These are phyloP conservation scores for Macrotus californicus DNA, from an alignment of 2,113 vertebrate genomes.

Conservation along the genomic window DNA sequence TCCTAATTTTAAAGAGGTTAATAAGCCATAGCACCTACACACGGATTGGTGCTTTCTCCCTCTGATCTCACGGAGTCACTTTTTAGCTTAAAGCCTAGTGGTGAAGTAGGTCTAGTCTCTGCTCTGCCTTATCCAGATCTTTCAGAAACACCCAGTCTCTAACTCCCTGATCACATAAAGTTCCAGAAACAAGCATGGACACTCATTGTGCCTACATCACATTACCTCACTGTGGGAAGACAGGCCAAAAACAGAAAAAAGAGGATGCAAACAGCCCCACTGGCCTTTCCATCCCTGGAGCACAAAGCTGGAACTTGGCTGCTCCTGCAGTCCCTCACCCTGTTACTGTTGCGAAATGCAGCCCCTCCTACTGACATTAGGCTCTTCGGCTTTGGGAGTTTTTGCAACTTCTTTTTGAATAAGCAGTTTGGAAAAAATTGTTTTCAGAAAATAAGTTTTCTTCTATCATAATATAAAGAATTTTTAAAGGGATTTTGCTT, in stretches of 20 bases:
- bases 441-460: background rate
- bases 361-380: background rate
- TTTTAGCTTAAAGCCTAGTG: background rate
- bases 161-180: background rate
- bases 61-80: background rate
- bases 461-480: background rate
- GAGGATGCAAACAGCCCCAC: background rate
- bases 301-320: background rate
- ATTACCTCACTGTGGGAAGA: background rate
- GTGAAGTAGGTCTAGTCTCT: background rate
- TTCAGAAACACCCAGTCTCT: background rate
- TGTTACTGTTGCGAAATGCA: background rate
- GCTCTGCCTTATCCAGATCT: background rate
- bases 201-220: background rate
- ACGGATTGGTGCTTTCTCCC: background rate
- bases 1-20: background rate
- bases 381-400: background rate
- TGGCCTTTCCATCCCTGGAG: background rate
- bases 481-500: slow-evolving; percentile 17
- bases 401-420: background rate
- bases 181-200: background rate
- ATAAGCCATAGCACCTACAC: background rate
- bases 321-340: background rate
- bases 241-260: background rate
- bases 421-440: background rate